These are phyloP conservation scores for Geotrupes spiniger DNA, from an alignment of 2,888 invertebrate genomes.

Conservation along the genomic window DNA sequence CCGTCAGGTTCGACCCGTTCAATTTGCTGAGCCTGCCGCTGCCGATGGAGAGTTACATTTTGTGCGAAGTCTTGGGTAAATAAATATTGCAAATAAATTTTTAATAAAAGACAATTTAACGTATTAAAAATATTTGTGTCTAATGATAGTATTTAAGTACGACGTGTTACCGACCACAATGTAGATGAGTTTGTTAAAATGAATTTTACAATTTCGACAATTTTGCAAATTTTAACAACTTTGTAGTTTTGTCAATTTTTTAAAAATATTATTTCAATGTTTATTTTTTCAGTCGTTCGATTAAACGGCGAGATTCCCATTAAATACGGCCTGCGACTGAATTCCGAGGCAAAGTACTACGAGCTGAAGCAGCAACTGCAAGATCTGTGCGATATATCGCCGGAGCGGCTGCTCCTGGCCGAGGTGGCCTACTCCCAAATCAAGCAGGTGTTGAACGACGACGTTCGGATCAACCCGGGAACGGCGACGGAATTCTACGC, in stretches of 20 bases:
- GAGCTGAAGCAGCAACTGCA: conserved; percentile 72
- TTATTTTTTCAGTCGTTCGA: conserved; percentile 63
- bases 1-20: conserved; percentile 89
- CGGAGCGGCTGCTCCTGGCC: conserved; percentile 65
- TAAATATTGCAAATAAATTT: too few species aligned
- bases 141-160: conserved; percentile 8
- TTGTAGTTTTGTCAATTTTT: not conserved
- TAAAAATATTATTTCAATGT: too few species aligned
- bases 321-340: conserved; percentile 80
- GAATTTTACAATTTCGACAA: too few species aligned
- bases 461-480: conserved; percentile 52
- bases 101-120: not conserved
- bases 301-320: conserved; percentile 79
- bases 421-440: conserved; percentile 71
- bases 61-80: conserved; percentile 67
- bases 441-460: conserved; percentile 55
- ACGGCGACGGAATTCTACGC: conserved; percentile 61
- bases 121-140: conserved; percentile 7
- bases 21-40: conserved; percentile 83
- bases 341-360: conserved; percentile 77
- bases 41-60: conserved; percentile 83
- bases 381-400: conserved; percentile 60
- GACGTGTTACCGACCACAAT: too few species aligned
- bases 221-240: too few species aligned
- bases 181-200: too few species aligned